These are phyloP conservation scores for Strigamia transsilvanica DNA, from an alignment of 2,888 invertebrate species.

Conservation along the genomic window DNA sequence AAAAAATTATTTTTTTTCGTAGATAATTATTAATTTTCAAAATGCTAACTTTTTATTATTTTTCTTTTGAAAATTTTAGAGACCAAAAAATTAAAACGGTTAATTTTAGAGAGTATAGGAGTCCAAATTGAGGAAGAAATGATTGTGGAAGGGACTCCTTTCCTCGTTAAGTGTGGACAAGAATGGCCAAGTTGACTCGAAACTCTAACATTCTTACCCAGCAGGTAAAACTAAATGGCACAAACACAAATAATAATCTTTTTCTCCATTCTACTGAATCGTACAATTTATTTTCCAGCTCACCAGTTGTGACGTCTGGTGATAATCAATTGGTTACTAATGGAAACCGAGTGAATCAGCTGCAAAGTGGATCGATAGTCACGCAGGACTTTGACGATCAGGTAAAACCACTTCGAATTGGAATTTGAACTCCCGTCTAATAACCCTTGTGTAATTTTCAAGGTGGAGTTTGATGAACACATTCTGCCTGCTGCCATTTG, in stretches of 20 bases:
- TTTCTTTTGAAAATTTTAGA: slow-evolving; percentile 44
- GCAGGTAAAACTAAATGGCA: background rate
- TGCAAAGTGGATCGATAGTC: slow-evolving; percentile 44
- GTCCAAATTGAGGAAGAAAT: slow-evolving; percentile 46
- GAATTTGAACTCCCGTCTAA: no score
- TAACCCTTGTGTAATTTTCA: background rate
- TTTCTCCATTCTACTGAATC: background rate
- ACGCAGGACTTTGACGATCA: slow-evolving; percentile 54
- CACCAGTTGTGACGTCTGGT: slow-evolving; percentile 50
- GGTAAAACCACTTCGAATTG: slow-evolving; percentile 55
- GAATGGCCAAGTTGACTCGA: slow-evolving; percentile 99
- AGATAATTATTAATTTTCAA: background rate
- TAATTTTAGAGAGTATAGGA: slow-evolving; percentile 49
- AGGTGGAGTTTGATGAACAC: slow-evolving; percentile 63
- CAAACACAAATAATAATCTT: background rate
- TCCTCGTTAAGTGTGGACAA: slow-evolving; percentile 82
- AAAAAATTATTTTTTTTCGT: background rate
- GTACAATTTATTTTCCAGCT: slow-evolving; percentile 34
- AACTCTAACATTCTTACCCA: slow-evolving; percentile 51
- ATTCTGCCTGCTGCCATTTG: slow-evolving; percentile 81
- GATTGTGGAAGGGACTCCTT: slow-evolving; percentile 52
- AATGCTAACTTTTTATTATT: background rate
- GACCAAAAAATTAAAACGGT: slow-evolving; percentile 53
- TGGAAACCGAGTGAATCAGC: slow-evolving; percentile 30
- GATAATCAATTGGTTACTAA: slow-evolving; percentile 41